phyloP scores from a whole-genome alignment of 1,140 invertebrate species.

The Pentalonia nigronervosa region DNA sequence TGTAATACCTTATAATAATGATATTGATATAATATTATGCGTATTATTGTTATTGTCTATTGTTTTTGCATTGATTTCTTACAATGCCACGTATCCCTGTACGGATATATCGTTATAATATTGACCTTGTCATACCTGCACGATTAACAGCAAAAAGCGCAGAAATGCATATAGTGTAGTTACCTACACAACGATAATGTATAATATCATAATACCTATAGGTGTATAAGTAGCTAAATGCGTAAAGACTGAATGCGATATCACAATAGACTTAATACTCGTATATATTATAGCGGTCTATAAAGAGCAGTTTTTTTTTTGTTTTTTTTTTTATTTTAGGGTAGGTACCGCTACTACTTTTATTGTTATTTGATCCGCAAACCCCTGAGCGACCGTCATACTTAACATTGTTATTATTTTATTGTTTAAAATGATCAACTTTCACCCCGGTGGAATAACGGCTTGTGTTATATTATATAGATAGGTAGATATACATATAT shows the following conservation, averaged over 20 bases:
- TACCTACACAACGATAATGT: background rate
- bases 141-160: background rate
- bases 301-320: background rate
- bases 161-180: background rate
- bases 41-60: background rate
- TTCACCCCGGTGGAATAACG: background rate
- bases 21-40: background rate
- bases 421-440: constrained; percentile 13
- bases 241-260: background rate
- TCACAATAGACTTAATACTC: background rate
- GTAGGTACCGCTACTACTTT: background rate
- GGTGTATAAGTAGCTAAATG: background rate
- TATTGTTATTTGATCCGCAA: constrained; percentile 8
- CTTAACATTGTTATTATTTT: background rate
- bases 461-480: background rate
- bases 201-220: background rate
- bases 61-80: background rate
- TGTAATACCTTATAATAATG: background rate
- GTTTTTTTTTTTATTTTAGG: background rate
- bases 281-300: background rate
- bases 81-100: background rate
- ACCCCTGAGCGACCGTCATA: background rate
- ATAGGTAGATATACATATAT: background rate
- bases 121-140: background rate
- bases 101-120: background rate